These are phyloP conservation scores for Trinorchestia longiramus DNA, from an alignment of 1,140 invertebrate species.

Conservation along the genomic window DNA sequence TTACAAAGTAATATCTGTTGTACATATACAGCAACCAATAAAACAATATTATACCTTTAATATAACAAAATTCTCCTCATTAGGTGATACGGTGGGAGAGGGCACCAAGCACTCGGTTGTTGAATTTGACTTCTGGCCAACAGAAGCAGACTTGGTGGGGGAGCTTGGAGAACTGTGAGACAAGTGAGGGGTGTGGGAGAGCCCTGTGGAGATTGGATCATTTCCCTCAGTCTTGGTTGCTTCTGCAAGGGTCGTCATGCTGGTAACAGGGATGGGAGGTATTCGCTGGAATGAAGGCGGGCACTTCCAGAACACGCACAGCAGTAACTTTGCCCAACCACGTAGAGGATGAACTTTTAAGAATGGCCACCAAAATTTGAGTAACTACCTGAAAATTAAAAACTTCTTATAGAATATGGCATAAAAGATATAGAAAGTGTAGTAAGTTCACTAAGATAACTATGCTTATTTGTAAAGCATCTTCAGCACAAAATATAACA, in stretches of 20 bases:
- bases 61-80: constrained; percentile 19
- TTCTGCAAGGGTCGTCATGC: not conserved
- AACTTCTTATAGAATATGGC: not conserved
- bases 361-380: not conserved
- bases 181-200: not conserved
- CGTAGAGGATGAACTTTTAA: not conserved
- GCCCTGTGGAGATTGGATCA: not conserved
- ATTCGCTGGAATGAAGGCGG: not conserved
- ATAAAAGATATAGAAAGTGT: not conserved
- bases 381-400: not conserved
- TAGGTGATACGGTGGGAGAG: not conserved
- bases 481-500: not conserved
- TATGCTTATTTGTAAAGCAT: not conserved
- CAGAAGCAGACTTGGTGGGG: not conserved
- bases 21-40: not conserved
- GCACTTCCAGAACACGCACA: not conserved
- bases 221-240: not conserved
- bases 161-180: not conserved
- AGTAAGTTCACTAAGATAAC: not conserved
- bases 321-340: not conserved
- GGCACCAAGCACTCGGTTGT: not conserved
- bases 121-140: not conserved
- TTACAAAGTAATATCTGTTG: not conserved
- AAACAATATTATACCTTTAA: not conserved
- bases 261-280: not conserved